Percentiles rank a stretch among this genome's conserved stretches.
phyloP scores from a whole-genome alignment of 2,113 vertebrate genomes.

The Semicossyphus pulcher region DNA sequence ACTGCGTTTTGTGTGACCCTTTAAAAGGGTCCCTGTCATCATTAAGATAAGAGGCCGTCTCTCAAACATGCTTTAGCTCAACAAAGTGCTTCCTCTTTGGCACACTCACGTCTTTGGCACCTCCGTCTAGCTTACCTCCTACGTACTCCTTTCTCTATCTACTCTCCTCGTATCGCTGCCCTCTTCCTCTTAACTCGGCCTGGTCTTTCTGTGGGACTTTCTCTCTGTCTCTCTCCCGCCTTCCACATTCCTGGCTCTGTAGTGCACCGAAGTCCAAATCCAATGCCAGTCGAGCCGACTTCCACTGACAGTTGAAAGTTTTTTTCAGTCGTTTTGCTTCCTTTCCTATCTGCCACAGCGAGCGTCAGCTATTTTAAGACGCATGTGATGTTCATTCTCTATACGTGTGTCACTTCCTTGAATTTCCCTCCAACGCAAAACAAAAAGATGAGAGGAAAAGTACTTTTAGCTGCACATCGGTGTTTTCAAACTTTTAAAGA shows the following conservation, averaged over 20 bases:
- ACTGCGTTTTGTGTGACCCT: constrained; percentile 73
- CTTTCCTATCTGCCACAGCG: constrained; percentile 55
- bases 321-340: constrained; percentile 57
- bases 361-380: constrained; percentile 68
- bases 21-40: constrained; percentile 82
- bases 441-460: constrained; percentile 34
- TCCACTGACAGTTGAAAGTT: constrained; percentile 6
- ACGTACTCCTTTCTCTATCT: constrained; percentile 68
- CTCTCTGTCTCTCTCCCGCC: neutral
- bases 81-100: constrained; percentile 85
- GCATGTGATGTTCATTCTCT: constrained; percentile 43
- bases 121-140: constrained; percentile 51
- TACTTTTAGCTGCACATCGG: neutral
- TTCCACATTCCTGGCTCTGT: constrained; percentile 23
- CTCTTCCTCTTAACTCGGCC: constrained; percentile 41
- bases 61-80: constrained; percentile 77
- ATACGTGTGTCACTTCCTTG: constrained; percentile 50
- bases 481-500: constrained; percentile 38
- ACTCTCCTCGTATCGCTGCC: constrained; percentile 56
- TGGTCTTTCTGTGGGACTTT: constrained; percentile 31
- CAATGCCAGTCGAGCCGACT: constrained; percentile 11
- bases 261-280: constrained; percentile 36
- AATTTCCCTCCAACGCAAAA: constrained; percentile 47
- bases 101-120: constrained; percentile 76
- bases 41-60: constrained; percentile 83